These are phyloP conservation scores for Salticus scenicus DNA, from an alignment of 2,888 invertebrate species.

Conservation along the genomic window DNA sequence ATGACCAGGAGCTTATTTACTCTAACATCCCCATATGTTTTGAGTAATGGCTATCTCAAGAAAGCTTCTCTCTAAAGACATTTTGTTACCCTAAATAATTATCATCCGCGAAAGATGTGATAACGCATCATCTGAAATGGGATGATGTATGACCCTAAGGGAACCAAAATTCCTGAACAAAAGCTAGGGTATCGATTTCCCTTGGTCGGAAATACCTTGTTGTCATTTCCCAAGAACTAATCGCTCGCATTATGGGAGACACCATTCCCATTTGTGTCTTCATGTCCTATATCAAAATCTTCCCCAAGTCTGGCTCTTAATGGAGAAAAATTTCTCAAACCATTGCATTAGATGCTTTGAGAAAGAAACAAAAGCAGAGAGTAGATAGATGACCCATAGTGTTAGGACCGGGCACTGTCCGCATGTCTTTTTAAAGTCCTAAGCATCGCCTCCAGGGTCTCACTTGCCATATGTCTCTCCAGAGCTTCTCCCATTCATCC, in stretches of 20 bases:
- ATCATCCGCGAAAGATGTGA: not conserved
- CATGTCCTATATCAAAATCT: not conserved
- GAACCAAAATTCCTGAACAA: not conserved
- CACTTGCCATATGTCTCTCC: conserved; percentile 26
- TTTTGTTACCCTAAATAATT: not conserved
- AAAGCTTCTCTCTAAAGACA: too few species aligned
- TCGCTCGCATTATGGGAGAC: not conserved
- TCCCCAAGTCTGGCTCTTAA: not conserved
- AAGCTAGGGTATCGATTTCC: conserved; percentile 9
- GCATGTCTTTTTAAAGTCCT: conserved; percentile 16
- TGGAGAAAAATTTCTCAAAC: not conserved
- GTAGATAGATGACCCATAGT: not conserved
- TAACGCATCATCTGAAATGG: not conserved
- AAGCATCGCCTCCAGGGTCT: conserved; percentile 17
- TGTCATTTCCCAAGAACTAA: conserved; percentile 8
- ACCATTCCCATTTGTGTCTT: conserved; percentile 7
- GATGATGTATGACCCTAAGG: not conserved
- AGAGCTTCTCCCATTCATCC: conserved; percentile 14
- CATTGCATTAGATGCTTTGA: not conserved
- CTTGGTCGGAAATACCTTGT: conserved; percentile 13
- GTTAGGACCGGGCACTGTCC: not conserved
- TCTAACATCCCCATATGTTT: too few species aligned
- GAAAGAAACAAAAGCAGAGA: not conserved
- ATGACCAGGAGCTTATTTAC: too few species aligned
- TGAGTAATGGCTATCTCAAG: too few species aligned